Conservation (phyloP, 2,888 invertebrate species). For the Leptogaster cylindrica region DNA sequence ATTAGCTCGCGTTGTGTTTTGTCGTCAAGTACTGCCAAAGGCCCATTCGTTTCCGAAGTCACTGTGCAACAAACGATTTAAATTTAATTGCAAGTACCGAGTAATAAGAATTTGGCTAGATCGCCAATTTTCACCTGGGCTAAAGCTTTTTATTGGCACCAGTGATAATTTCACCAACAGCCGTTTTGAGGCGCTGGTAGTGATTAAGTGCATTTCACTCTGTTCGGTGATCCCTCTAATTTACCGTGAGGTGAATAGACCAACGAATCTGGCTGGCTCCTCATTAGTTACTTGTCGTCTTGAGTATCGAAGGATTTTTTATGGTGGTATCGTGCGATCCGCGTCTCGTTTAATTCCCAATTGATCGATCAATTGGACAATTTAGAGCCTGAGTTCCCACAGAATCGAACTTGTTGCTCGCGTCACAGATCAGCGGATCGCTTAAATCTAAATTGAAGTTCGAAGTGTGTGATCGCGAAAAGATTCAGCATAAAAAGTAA, state of each 20-base stretch:
- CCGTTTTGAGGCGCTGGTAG: too few species aligned
- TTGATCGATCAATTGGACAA: conserved; percentile 20
- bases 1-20: background rate
- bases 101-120: too few species aligned
- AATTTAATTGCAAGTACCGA: background rate
- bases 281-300: background rate
- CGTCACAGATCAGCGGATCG: background rate
- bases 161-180: background rate
- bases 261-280: background rate
- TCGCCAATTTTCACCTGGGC: too few species aligned
- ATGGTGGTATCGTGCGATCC: background rate
- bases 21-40: too few species aligned
- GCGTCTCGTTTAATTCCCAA: background rate
- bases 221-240: too few species aligned
- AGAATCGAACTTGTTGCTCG: background rate
- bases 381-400: background rate
- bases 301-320: background rate
- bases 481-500: background rate
- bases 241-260: background rate
- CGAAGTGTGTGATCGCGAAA: conserved; percentile 14
- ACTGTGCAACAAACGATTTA: background rate
- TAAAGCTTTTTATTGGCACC: too few species aligned
- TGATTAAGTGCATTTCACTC: too few species aligned
- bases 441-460: background rate
- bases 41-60: too few species aligned